Evolutionary conservation across 2,113 vertebrate genomes (phyloP).

Genomic region (Ginglymostoma cirratum): DNA sequence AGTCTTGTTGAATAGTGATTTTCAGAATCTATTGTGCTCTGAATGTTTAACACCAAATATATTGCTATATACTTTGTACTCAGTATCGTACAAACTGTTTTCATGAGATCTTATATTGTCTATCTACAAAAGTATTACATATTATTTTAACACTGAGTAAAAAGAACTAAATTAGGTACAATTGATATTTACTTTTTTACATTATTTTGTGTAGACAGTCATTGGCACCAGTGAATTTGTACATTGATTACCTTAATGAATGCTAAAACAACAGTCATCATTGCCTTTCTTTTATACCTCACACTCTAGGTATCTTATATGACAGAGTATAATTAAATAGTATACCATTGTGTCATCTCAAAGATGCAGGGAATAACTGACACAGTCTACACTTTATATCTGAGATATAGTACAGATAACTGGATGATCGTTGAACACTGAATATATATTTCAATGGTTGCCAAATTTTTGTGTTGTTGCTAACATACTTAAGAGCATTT

Average conservation of each 20-base stretch:
- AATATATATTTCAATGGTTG: not conserved
- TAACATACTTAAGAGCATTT: not conserved
- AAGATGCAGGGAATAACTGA: not conserved
- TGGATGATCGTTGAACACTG: not conserved
- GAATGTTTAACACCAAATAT: conserved; percentile 37
- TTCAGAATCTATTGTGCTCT: conserved; percentile 27
- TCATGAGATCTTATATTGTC: conserved; percentile 3
- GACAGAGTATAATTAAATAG: not conserved
- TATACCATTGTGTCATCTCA: not conserved
- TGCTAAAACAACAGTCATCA: not conserved
- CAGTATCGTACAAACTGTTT: conserved; percentile 11
- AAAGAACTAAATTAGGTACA: not conserved
- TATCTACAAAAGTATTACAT: conserved; percentile 1
- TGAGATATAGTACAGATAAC: not conserved
- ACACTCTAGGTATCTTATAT: not conserved
- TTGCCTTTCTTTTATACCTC: not conserved
- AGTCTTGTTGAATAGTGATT: not conserved
- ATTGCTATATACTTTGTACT: conserved; percentile 25
- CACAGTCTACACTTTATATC: not conserved
- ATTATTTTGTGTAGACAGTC: not conserved
- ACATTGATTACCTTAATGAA: not conserved
- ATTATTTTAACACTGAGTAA: conserved; percentile 27
- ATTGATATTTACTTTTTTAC: not conserved
- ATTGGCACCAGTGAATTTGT: not conserved
- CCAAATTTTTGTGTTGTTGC: not conserved